Evolutionary conservation across 2,113 vertebrate genomes (phyloP), one percentile per base, ranked within the genome.

Genomic region (Heteronetta atricapilla): DNA sequence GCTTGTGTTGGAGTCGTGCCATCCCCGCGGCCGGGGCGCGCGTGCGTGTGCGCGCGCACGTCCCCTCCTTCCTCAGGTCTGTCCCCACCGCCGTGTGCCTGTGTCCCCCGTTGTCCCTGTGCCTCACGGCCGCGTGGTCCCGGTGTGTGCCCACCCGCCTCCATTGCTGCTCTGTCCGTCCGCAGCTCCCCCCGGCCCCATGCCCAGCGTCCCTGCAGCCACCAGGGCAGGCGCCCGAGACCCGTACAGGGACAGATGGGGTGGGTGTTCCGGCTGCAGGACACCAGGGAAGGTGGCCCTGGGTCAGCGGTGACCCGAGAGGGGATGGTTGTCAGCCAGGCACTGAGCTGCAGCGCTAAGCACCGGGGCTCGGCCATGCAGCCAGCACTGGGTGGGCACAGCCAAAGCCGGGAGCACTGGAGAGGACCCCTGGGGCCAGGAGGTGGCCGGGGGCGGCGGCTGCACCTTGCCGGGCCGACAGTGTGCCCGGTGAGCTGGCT

Each of bases 91-190:
- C 79, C 78, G 4, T 8, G 11, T 11, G 44, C 74, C 83, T 22
- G 53, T 91, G 96, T 94, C 92, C 83, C 92, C 87, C 29, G 19
- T 79, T 78, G 93, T 95, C 76, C 90, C 82, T 1, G 15, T 11
- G 36, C 72, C 10, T 58, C 2, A 19, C 34, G 91, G 48, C 63
- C 42, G 67, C 5, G 62, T 15, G 70, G 94, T 90, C 87, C 28
- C 23, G 55, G 86, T 7, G 28, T 36, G 19, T 63, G 66, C 90
- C 92, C 46, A 3, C 62, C 87, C n/a, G 73, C 69, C 83, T 76
- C 91, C 72, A 50, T 80, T 13, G 31, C 93, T 86, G 66, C 93
- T 93, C 88, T 81, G 64, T 84, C 96, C 90, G 82, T 86, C 66
- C 4, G 13, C 55, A 14, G 16, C 82, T 72, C 70, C 76, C 56